Evolutionary conservation across 1,140 invertebrate species (phyloP).

Genomic region (Tenebrio molitor): DNA sequence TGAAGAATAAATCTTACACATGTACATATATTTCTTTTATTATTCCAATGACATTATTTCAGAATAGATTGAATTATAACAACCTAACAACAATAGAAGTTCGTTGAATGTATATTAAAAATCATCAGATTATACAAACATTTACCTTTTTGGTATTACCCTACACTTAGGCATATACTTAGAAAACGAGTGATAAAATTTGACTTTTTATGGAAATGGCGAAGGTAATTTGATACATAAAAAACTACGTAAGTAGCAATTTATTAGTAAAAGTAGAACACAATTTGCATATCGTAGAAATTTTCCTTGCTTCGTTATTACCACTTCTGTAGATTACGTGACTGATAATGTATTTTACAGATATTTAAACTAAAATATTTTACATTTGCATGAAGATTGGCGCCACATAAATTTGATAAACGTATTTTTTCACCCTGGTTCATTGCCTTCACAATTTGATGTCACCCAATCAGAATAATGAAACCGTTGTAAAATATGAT

Average conservation of each 20-base stretch:
- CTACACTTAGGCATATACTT: too few relatives aligned
- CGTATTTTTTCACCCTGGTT: slow-evolving; percentile 4
- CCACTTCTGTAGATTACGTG: slow-evolving; percentile 39
- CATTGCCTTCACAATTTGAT: slow-evolving; percentile 1
- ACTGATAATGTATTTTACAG: slow-evolving; percentile 18
- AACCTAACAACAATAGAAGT: neutral
- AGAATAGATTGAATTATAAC: neutral
- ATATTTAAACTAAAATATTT: slow-evolving; percentile 29
- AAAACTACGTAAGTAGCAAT: slow-evolving; percentile 36
- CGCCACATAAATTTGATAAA: slow-evolving; percentile 28
- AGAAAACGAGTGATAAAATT: slow-evolving; percentile 12
- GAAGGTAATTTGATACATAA: slow-evolving; percentile 27
- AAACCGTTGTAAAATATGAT: neutral
- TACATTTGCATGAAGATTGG: slow-evolving; percentile 32
- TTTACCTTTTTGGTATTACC: too few relatives aligned
- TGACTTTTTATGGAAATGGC: slow-evolving; percentile 33
- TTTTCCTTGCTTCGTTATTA: slow-evolving; percentile 33
- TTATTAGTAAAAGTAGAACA: slow-evolving; percentile 41
- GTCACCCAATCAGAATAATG: neutral
- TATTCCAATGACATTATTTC: slow-evolving; percentile 7
- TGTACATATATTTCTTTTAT: slow-evolving; percentile 10
- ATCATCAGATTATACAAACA: too few relatives aligned
- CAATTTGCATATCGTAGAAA: slow-evolving; percentile 45
- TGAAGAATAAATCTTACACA: slow-evolving; percentile 22
- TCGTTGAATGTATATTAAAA: neutral